These are phyloP conservation scores for Chaenocephalus aceratus DNA, from an alignment of 2,113 vertebrate genomes.

Conservation along the genomic window DNA sequence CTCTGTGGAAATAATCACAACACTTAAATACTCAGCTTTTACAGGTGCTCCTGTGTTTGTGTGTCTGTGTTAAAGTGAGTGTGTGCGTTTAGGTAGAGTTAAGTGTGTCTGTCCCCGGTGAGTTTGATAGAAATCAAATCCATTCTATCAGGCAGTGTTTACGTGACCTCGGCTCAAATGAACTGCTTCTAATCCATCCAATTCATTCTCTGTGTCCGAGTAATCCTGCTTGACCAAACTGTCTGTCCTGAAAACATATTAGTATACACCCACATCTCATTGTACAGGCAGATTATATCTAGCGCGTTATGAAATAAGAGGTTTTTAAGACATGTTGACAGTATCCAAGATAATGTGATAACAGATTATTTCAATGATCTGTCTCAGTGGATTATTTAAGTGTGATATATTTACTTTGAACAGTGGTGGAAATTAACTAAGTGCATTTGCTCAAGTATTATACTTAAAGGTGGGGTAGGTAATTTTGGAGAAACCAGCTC, in stretches of 20 bases:
- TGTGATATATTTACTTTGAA: too few relatives aligned
- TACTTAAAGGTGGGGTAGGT: too few relatives aligned
- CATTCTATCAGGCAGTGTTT: slow-evolving; percentile 45
- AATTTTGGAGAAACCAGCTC: too few relatives aligned
- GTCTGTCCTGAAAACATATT: slow-evolving; percentile 5
- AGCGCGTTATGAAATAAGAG: accelerated
- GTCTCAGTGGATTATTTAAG: neutral
- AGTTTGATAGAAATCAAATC: slow-evolving; percentile 61
- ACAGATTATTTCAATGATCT: neutral
- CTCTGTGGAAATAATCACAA: slow-evolving; percentile 16
- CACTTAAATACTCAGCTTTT: slow-evolving; percentile 29
- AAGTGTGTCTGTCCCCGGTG: slow-evolving; percentile 42
- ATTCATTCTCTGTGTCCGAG: slow-evolving; percentile 39
- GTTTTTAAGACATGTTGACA: neutral
- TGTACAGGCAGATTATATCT: slow-evolving; percentile 13
- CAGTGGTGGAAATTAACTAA: too few relatives aligned
- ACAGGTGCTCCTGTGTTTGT: slow-evolving; percentile 46
- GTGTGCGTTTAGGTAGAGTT: slow-evolving; percentile 21
- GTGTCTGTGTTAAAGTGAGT: slow-evolving; percentile 12
- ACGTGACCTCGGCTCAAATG: slow-evolving; percentile 51
- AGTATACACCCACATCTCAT: neutral
- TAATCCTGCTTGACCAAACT: slow-evolving; percentile 30
- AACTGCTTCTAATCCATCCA: slow-evolving; percentile 40
- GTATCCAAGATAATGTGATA: neutral
- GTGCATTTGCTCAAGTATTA: too few relatives aligned